phyloP scores from a whole-genome alignment of 1,140 invertebrate species.

The Saccostrea glomerata region DNA sequence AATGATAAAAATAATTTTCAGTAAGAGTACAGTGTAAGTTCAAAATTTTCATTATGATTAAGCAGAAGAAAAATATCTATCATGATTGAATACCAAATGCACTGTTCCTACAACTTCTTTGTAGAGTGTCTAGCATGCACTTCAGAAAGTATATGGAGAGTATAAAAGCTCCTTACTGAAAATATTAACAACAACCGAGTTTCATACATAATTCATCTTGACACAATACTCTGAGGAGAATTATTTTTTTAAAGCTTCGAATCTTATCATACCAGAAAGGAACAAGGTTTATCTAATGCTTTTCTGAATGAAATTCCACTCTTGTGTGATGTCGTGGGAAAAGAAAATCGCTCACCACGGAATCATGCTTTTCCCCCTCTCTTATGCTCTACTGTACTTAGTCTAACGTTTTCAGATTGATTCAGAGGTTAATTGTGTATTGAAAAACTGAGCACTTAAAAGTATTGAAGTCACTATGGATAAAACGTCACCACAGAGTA shows the following conservation, averaged over 20 bases:
- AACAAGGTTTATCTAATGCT: not conserved
- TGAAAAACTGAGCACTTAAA: not conserved
- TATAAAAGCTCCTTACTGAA: not conserved
- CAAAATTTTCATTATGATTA: not conserved
- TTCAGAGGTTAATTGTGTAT: not conserved
- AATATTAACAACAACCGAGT: not conserved
- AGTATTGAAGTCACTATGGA: too few relatives aligned
- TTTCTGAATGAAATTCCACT: constrained; percentile 30
- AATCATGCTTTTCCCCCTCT: not conserved
- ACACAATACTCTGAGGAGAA: not conserved
- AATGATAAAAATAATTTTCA: not conserved
- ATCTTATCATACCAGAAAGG: not conserved
- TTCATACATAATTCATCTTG: not conserved
- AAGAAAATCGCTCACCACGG: not conserved
- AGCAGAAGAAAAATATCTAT: not conserved
- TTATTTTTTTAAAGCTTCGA: not conserved
- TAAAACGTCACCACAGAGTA: too few relatives aligned
- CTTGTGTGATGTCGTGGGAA: not conserved
- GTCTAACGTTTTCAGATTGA: not conserved
- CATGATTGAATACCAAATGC: not conserved
- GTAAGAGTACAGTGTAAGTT: not conserved
- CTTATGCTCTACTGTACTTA: not conserved
- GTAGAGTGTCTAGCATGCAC: not conserved
- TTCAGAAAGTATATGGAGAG: not conserved
- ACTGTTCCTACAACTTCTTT: not conserved